Percentiles rank a stretch among this genome's conserved stretches.
These are phyloP conservation scores for Catagonus wagneri DNA, from an alignment of 2,113 vertebrate genomes.

Conservation along the genomic window DNA sequence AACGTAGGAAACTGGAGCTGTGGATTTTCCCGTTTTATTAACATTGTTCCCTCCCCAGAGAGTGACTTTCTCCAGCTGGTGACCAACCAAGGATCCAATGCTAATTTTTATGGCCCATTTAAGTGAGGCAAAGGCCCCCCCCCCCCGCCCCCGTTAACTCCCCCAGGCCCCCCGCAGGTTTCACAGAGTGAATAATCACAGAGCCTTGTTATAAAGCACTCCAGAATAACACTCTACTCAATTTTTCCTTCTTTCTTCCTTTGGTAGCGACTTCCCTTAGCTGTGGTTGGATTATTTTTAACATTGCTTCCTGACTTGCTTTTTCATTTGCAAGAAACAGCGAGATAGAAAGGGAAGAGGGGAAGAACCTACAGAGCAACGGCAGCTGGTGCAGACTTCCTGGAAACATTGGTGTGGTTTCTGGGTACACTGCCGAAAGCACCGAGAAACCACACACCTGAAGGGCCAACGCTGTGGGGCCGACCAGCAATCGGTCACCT, in stretches of 20 bases:
- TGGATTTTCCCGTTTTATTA: constrained; percentile 20
- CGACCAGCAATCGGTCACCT: background rate
- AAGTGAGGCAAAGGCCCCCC: background rate
- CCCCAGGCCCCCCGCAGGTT: background rate
- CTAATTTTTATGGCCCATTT: background rate
- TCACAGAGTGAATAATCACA: background rate
- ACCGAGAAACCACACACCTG: background rate
- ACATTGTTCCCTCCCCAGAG: background rate
- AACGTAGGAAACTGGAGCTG: no score
- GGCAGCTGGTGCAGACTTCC: constrained; percentile 46
- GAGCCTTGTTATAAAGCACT: background rate
- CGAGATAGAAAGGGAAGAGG: background rate
- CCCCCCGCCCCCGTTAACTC: background rate
- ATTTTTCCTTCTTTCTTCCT: background rate
- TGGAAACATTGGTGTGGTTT: constrained; percentile 64
- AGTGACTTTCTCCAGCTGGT: background rate
- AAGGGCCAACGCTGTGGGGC: accelerated
- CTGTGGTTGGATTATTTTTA: constrained; percentile 76
- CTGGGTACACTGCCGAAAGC: background rate
- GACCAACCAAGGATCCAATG: background rate
- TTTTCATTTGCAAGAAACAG: constrained; percentile 64
- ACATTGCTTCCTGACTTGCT: constrained; percentile 69
- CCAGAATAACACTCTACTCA: background rate
- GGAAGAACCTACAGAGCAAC: background rate
- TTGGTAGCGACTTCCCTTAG: background rate